Evolutionary conservation across 2,888 invertebrate genomes (phyloP), one percentile per base, ranked within the genome.

Genomic region (Cactoblastis cactorum): DNA sequence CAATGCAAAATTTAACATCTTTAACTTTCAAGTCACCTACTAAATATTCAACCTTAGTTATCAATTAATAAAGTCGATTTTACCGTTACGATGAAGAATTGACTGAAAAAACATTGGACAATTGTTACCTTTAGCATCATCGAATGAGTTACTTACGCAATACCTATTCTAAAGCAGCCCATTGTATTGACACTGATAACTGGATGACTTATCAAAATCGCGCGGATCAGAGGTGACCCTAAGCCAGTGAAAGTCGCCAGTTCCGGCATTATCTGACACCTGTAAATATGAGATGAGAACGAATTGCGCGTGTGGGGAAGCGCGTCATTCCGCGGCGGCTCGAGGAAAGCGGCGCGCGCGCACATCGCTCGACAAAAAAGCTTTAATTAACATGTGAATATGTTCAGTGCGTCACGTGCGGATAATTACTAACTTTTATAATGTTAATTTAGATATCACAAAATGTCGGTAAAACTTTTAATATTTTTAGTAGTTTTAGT

Each of bases 241-340:
- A 58, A 49, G 56, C 55, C 51, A 72, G 88, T 77, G 87, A 87
- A 87, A 88, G 87, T 80, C 61, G 69, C 54, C 59, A 86, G 84
- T 81, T 88, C 88, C 87, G 87, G 88, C 63, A 83, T 67, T 75
- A 83, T 77, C 79, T 79, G 81, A 83, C 82, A 82, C 76, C 72
- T 71, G 80, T 74, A 74, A 71, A 77, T 65, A 66, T 73, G 73
- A 69, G 75, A 78, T 75, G 77, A 72, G 77, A 77, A 79, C 71
- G 64, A 64, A 62, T 53, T 52, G 57, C 61, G 69, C 66, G 43
- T 24, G 43, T 24, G 28, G 28, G 43, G 24, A 28, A 24, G 66
- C 66, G 79, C 74, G 72, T 69, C 86, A 84, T 79, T 86, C 80
- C 63, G 63, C 74, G 70, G 59, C 58, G 63, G 68, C 66, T 58